Conservation (phyloP, 2,888 invertebrate species). For the Drosophila leonis region DNA sequence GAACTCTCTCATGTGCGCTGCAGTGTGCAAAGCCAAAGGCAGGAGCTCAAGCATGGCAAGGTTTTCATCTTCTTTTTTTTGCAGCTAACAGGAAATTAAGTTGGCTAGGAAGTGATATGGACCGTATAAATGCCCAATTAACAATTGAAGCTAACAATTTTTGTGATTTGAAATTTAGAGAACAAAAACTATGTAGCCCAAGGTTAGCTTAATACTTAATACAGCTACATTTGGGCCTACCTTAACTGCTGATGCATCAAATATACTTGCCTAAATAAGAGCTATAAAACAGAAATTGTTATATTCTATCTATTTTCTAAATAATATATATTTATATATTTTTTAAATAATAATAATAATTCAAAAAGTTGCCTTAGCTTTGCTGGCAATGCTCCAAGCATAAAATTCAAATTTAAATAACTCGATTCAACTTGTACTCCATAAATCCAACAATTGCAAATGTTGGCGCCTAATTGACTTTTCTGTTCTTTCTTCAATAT, state of each 20-base stretch:
- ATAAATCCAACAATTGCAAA: too few species aligned
- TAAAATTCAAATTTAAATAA: too few species aligned
- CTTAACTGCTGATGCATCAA: neutral
- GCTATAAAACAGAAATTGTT: neutral
- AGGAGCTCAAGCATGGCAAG: slow-evolving; percentile 30
- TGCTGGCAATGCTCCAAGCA: too few species aligned
- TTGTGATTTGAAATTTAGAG: neutral
- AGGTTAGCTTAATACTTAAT: too few species aligned
- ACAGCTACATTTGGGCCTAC: neutral
- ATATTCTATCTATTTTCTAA: neutral
- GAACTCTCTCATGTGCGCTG: slow-evolving; percentile 1
- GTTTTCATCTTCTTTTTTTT: neutral
- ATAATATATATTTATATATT: too few species aligned
- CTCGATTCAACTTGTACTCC: too few species aligned
- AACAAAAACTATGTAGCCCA: neutral
- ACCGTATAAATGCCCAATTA: slow-evolving; percentile 9
- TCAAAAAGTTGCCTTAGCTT: too few species aligned
- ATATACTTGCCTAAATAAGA: neutral
- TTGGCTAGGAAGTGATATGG: slow-evolving; percentile 13
- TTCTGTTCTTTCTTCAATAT: neutral
- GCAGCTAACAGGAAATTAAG: slow-evolving; percentile 2
- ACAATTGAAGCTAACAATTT: slow-evolving; percentile 3
- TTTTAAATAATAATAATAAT: too few species aligned
- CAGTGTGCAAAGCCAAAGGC: slow-evolving; percentile 7
- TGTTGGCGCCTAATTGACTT: neutral